Base-by-base conservation (phyloP, 2,888 invertebrate genomes). In the Drosophila affinis region DNA sequence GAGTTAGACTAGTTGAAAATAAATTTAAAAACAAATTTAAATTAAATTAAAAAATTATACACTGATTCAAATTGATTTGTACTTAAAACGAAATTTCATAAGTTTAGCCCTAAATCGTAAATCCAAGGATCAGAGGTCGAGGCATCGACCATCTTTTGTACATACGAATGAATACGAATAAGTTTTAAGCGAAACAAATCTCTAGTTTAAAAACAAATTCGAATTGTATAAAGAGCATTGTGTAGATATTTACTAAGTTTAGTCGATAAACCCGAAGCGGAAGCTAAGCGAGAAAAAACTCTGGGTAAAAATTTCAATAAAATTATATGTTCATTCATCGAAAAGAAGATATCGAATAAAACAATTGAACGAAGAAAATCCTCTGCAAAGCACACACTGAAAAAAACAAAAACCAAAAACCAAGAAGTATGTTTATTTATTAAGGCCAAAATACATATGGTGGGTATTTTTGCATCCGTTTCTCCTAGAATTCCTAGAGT, bases 191-290 rank as follows among this genome's bases (percentile, higher is more conserved):
- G 70, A 80, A 62, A 58, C 49, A 32, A 18, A 39, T 39, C 34
- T 49, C 59, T 84, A 86, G 88, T 78, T 88, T 83, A 78, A 74
- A 79, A 48, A 64, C 49, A 18, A 81, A 87, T 87, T 87, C 77
- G 72, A 86, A 88, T 83, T 88, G 87, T 84, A 88, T 78, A 81
- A 75, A 64, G 71, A 39, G 39, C 39, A 39, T 39, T 60, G 72
- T 77, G 72, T 87, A 88, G 88, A 64, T 87, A 78, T 62, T 75
- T 83, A 39, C 39, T 85, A 87, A 88, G 84, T 83, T 87, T 87
- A 82, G 82, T 64, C 67, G 52, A 52, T 84, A 87, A 81, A 70
- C 57, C 32, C 55, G 49, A 44, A 67, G 78, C 67, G 60, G 39
- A 73, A 69, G 56, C 53, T 69, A 83, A 45, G 48, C 62, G 62